Conservation (phyloP, 2,888 invertebrate species). For the Pomacea canaliculata region DNA sequence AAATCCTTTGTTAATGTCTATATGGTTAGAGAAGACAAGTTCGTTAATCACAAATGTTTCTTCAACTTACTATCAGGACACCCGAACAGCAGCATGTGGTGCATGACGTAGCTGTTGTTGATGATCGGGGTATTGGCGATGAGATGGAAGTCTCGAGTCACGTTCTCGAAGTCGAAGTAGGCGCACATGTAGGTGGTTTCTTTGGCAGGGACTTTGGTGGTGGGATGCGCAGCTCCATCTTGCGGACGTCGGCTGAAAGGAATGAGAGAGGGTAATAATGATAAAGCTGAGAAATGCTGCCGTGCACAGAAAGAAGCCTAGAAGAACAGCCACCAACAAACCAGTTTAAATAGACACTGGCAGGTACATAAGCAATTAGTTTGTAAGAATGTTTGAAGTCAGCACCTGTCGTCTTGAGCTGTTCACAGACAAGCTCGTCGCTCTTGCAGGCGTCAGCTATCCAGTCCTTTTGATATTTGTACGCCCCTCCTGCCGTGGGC, state of each 20-base stretch:
- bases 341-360: no score
- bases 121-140: conserved; percentile 42
- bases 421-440: conserved; percentile 1
- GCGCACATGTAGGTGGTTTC: conserved; percentile 48
- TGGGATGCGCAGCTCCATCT: conserved; percentile 32
- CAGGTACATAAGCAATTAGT: no score
- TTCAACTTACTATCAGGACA: conserved; percentile 30
- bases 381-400: no score
- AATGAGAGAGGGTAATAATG: no score
- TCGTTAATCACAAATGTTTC: neutral
- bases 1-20: no score
- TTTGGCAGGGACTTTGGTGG: conserved; percentile 35
- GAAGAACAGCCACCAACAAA: no score
- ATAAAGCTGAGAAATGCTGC: no score
- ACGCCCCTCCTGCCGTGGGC: neutral
- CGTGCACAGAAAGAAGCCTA: no score
- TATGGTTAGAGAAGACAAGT: no score
- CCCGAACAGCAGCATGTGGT: conserved; percentile 45
- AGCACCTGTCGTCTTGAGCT: conserved; percentile 7
- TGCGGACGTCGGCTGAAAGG: conserved; percentile 25
- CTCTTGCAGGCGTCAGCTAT: conserved; percentile 2
- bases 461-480: conserved; percentile 3
- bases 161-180: conserved; percentile 33
- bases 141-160: conserved; percentile 37
- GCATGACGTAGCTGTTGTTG: conserved; percentile 40